Conservation (phyloP, 2,888 invertebrate genomes). For the Torymus tubicola region DNA sequence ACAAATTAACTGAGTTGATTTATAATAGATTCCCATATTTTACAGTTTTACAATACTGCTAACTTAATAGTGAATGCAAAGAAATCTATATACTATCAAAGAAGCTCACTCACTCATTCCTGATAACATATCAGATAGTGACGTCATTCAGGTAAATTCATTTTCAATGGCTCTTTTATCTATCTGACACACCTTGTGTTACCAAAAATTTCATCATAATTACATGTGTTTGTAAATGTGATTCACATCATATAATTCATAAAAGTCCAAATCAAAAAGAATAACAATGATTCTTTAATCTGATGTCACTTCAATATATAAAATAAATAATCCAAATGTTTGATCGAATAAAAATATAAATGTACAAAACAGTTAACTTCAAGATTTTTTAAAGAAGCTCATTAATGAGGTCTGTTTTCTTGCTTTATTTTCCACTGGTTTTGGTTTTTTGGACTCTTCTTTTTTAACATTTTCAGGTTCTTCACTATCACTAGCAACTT, state of each 20-base stretch:
- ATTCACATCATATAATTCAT: neutral
- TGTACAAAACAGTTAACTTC: constrained; percentile 68
- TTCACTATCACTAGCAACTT: constrained; percentile 65
- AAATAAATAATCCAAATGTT: constrained; percentile 75
- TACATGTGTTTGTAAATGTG: constrained; percentile 4
- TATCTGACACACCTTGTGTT: constrained; percentile 50
- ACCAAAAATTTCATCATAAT: constrained; percentile 21
- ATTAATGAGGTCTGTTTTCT: constrained; percentile 70
- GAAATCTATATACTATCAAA: constrained; percentile 21
- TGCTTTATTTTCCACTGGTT: constrained; percentile 36
- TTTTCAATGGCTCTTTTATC: constrained; percentile 52
- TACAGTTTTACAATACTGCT: constrained; percentile 40
- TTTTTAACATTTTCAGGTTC: constrained; percentile 62
- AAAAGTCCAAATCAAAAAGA: constrained; percentile 2
- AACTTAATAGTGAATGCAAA: constrained; percentile 14
- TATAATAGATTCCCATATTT: constrained; percentile 30
- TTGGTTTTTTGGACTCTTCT: constrained; percentile 62
- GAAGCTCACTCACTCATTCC: constrained; percentile 37
- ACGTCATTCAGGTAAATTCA: constrained; percentile 59
- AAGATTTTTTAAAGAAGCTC: constrained; percentile 73
- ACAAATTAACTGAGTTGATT: constrained; percentile 23
- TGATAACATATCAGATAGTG: constrained; percentile 69
- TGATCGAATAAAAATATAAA: too few relatives aligned
- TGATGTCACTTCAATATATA: constrained; percentile 69
- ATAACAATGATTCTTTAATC: neutral